A percentile compares a stretch with the other conserved stretches of the same genome.
phyloP scores from a whole-genome alignment of 2,888 invertebrate genomes.

The Bellardia pandia region DNA sequence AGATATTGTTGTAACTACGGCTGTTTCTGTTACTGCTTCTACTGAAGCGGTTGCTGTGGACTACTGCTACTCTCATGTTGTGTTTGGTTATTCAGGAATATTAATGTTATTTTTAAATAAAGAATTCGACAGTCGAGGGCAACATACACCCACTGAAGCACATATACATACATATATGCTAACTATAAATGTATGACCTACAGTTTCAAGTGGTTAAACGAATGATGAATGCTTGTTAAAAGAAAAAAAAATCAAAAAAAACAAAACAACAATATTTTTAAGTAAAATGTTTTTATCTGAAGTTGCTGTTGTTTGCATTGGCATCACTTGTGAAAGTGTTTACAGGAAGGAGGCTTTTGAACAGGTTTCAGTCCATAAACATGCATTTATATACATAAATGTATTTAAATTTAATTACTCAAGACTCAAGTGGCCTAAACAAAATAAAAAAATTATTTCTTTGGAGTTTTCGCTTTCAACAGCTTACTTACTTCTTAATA shows the following conservation, averaged over 20 bases:
- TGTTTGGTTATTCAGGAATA: slow-evolving; percentile 27
- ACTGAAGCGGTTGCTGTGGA: slow-evolving; percentile 30
- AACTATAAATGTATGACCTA: neutral
- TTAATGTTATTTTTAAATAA: slow-evolving; percentile 60
- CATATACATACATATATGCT: neutral
- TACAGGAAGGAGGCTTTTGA: slow-evolving; percentile 22
- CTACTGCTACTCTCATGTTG: slow-evolving; percentile 11
- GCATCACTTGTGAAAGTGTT: slow-evolving; percentile 22
- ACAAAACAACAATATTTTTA: slow-evolving; percentile 13
- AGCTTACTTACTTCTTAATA: no score
- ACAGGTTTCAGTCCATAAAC: neutral
- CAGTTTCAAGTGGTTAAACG: slow-evolving; percentile 47
- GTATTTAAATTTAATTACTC: neutral
- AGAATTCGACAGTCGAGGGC: slow-evolving; percentile 48
- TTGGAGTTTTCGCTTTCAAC: neutral
- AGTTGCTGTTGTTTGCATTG: slow-evolving; percentile 6
- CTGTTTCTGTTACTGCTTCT: slow-evolving; percentile 26
- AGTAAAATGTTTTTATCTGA: slow-evolving; percentile 17
- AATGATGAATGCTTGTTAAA: slow-evolving; percentile 58
- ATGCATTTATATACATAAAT: neutral
- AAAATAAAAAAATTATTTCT: neutral
- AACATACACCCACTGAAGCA: neutral
- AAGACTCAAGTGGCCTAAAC: neutral
- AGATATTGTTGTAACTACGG: slow-evolving; percentile 31
- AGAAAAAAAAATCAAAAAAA: slow-evolving; percentile 5